These are phyloP conservation scores for Rousettus madagascariensis DNA, from an alignment of 2,797 vertebrate genomes.

Conservation along the genomic window DNA sequence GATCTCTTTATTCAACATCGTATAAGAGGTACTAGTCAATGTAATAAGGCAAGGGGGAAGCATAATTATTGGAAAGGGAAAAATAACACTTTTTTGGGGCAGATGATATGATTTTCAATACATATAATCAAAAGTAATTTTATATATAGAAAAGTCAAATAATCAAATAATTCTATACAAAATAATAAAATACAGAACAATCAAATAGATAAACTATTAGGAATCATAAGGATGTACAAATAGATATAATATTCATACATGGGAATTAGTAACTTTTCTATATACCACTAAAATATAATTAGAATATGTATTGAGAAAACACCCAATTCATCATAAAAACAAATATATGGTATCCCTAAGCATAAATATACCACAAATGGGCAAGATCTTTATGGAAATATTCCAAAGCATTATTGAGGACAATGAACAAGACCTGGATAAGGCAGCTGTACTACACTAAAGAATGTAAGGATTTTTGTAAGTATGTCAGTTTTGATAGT, in stretches of 20 bases:
- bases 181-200: background rate
- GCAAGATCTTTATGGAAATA: background rate
- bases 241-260: background rate
- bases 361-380: background rate
- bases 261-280: background rate
- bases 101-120: background rate
- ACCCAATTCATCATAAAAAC: background rate
- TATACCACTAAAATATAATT: background rate
- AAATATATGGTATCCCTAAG: background rate
- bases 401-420: background rate
- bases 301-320: background rate
- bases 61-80: background rate
- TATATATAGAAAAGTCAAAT: background rate
- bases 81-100: background rate
- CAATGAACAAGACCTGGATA: background rate
- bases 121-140: background rate
- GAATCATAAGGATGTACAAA: background rate
- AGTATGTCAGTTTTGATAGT: background rate
- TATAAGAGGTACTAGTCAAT: background rate
- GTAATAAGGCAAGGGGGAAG: background rate
- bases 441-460: background rate
- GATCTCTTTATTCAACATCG: background rate
- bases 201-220: background rate
- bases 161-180: background rate
- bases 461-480: background rate